Conservation (phyloP, 2,888 invertebrate species). For the Trachelus stipa region DNA sequence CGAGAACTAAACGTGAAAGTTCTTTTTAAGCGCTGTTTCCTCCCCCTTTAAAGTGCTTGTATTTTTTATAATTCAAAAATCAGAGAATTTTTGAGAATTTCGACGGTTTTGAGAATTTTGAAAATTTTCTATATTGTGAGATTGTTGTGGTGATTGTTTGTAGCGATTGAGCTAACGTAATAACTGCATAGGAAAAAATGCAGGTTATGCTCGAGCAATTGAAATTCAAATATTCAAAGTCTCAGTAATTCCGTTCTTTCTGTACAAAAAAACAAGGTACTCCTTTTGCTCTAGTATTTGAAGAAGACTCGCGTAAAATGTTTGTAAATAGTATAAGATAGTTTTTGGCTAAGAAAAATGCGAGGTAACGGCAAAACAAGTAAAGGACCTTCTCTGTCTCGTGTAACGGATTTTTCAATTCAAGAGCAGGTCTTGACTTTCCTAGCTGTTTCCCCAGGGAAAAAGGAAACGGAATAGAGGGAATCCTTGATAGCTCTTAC, state of each 20-base stretch:
- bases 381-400: neutral
- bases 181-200: neutral
- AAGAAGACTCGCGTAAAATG: neutral
- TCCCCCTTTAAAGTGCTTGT: neutral
- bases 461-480: neutral
- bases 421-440: neutral
- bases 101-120: neutral
- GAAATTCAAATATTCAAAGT: neutral
- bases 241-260: no score
- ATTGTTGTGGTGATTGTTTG: neutral
- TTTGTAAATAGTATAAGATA: neutral
- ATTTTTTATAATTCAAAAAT: neutral
- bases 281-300: neutral
- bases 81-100: neutral
- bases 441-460: neutral
- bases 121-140: slow-evolving; percentile 2
- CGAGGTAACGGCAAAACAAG: neutral
- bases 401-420: no score
- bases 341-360: neutral
- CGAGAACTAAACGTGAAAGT: slow-evolving; percentile 56
- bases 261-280: neutral
- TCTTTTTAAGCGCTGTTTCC: slow-evolving; percentile 44
- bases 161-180: neutral
- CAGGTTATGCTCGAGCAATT: no score
- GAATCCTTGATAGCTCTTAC: neutral